A percentile compares a stretch with the other conserved stretches of the same genome.
phyloP scores from a whole-genome alignment of 2,797 vertebrate genomes.

The Pogonophryne albipinna region DNA sequence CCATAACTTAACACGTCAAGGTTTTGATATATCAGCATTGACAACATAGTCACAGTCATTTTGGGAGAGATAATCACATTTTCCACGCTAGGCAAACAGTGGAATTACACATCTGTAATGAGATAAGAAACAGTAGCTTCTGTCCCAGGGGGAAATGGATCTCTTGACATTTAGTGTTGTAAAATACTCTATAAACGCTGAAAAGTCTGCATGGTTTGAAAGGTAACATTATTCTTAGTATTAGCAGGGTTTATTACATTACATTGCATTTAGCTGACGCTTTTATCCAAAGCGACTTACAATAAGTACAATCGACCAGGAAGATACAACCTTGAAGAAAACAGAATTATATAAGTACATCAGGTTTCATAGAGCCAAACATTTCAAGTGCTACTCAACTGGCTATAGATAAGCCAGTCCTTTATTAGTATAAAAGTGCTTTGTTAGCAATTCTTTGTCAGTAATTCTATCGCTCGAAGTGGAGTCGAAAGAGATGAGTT shows the following conservation, averaged over 20 bases:
- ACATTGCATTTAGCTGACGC: no score
- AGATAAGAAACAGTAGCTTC: neutral
- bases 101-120: neutral
- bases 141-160: conserved; percentile 1
- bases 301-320: no score
- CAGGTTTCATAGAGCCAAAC: no score
- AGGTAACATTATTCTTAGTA: conserved; percentile 37
- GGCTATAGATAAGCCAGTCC: no score
- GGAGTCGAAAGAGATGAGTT: no score
- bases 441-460: no score
- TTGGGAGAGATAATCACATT: neutral
- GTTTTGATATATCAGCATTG: neutral
- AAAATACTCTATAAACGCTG: conserved; percentile 1
- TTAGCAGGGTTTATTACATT: conserved; percentile 29
- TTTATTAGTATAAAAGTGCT: no score
- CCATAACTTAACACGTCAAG: neutral
- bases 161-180: conserved; percentile 5
- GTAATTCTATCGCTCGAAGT: no score
- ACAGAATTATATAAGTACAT: no score
- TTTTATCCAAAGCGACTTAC: no score
- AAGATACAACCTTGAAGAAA: no score
- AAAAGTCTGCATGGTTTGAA: conserved; percentile 27
- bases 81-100: neutral
- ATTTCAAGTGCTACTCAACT: no score
- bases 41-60: neutral